Percentiles rank a stretch among this genome's conserved stretches.
Conservation (phyloP, 1,140 invertebrate species). For the Triops longicaudatus region DNA sequence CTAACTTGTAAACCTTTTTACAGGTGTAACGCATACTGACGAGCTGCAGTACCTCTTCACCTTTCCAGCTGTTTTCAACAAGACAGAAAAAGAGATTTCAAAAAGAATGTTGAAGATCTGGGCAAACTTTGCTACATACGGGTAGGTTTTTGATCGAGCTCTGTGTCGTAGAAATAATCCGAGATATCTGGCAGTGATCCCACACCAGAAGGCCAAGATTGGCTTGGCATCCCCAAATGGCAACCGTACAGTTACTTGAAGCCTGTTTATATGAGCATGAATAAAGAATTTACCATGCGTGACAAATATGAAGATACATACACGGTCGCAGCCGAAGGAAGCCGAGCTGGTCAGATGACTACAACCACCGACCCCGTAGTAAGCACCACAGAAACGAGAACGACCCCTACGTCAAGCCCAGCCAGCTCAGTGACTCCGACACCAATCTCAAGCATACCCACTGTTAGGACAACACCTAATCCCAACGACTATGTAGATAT, state of each 20-base stretch:
- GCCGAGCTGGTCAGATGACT: background rate
- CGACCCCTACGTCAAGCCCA: conserved; percentile 33
- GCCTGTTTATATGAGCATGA: conserved; percentile 21
- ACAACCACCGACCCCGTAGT: background rate
- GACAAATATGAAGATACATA: conserved; percentile 1
- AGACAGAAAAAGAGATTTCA: conserved; percentile 27
- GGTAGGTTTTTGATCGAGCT: conserved; percentile 27
- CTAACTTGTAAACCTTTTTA: background rate
- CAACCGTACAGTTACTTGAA: conserved; percentile 19
- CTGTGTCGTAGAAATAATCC: background rate
- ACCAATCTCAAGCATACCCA: conserved; percentile 40
- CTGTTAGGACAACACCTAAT: conserved; percentile 43
- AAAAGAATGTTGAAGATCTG: conserved; percentile 30
- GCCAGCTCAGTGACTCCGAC: no score
- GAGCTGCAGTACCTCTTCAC: conserved; percentile 33
- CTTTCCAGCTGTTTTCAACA: conserved; percentile 19
- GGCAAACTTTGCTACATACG: conserved; percentile 31
- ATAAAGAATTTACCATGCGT: conserved; percentile 9
- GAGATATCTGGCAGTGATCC: conserved; percentile 24
- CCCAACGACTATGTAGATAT: conserved; percentile 38
- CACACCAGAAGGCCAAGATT: conserved; percentile 26
- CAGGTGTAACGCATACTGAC: conserved; percentile 32
- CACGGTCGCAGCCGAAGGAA: conserved; percentile 10
- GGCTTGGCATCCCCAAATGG: conserved; percentile 23
- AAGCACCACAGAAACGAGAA: no score